Evolutionary conservation across 2,888 invertebrate genomes (phyloP).

Genomic region (Hylaea fasciaria): DNA sequence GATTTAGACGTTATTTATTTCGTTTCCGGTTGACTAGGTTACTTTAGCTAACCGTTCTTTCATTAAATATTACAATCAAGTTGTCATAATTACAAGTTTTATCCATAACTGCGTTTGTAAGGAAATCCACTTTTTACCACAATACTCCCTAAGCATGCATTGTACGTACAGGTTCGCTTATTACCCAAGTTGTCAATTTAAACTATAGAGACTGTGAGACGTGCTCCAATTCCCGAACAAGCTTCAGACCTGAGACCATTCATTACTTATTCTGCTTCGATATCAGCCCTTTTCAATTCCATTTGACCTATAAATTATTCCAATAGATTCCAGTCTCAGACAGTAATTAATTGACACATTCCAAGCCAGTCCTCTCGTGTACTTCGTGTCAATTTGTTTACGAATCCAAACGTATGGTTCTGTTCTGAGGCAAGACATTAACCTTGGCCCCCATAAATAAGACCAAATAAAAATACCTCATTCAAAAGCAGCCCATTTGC

Average conservation of each 20-base stretch:
- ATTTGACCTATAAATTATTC: slow-evolving; percentile 23
- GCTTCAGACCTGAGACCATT: slow-evolving; percentile 10
- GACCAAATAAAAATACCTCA: slow-evolving; percentile 49
- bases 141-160: too few relatives aligned
- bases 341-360: slow-evolving; percentile 15
- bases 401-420: slow-evolving; percentile 1
- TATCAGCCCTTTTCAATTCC: slow-evolving; percentile 6
- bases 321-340: slow-evolving; percentile 11
- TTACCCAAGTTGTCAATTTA: too few relatives aligned
- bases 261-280: slow-evolving; percentile 16
- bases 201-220: background rate
- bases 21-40: slow-evolving; percentile 3
- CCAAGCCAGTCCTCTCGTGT: slow-evolving; percentile 12
- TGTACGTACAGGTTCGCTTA: too few relatives aligned
- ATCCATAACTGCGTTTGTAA: too few relatives aligned
- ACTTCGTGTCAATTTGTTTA: slow-evolving; percentile 11
- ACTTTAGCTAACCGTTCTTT: too few relatives aligned
- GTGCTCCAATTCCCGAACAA: slow-evolving; percentile 6
- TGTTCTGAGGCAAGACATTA: slow-evolving; percentile 47
- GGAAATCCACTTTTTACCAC: too few relatives aligned
- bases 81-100: too few relatives aligned
- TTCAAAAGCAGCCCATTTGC: slow-evolving; percentile 52
- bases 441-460: slow-evolving; percentile 65
- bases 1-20: background rate
- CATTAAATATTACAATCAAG: too few relatives aligned